These are phyloP conservation scores for Sebastes diaconus DNA, from an alignment of 2,797 vertebrate species.

Conservation along the genomic window DNA sequence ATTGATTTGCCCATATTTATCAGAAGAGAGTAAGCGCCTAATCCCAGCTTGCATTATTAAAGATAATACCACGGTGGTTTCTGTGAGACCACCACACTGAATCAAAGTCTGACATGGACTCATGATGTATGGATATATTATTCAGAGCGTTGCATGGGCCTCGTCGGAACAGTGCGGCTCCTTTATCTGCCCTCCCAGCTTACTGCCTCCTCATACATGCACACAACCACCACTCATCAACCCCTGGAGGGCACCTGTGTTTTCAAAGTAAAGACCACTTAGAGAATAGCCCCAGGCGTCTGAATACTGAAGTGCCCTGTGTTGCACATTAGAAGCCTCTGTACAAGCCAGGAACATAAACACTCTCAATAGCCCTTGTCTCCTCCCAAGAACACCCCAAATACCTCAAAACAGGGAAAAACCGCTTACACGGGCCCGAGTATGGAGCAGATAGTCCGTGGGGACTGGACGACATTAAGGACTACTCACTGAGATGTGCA, in stretches of 20 bases:
- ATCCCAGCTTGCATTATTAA: slow-evolving; percentile 84
- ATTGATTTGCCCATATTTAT: slow-evolving; percentile 84
- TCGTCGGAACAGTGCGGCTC: slow-evolving; percentile 60
- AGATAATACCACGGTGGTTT: slow-evolving; percentile 83
- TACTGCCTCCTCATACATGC: slow-evolving; percentile 57
- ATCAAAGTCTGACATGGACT: slow-evolving; percentile 82
- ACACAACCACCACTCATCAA: slow-evolving; percentile 73
- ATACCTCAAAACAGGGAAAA: slow-evolving; percentile 60
- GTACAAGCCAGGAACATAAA: slow-evolving; percentile 76
- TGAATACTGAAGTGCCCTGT: slow-evolving; percentile 77
- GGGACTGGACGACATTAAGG: slow-evolving; percentile 62
- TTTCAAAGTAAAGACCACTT: slow-evolving; percentile 88
- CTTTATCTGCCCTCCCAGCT: slow-evolving; percentile 68
- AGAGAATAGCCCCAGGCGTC: slow-evolving; percentile 84
- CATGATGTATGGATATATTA: slow-evolving; percentile 85
- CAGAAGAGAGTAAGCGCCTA: slow-evolving; percentile 78
- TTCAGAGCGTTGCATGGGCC: slow-evolving; percentile 75
- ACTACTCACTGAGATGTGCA: slow-evolving; percentile 42
- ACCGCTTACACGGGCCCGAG: slow-evolving; percentile 39
- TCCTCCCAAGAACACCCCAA: slow-evolving; percentile 71
- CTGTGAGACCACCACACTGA: slow-evolving; percentile 78
- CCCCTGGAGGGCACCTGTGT: slow-evolving; percentile 84
- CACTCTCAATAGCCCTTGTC: slow-evolving; percentile 72
- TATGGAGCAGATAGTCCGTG: slow-evolving; percentile 54
- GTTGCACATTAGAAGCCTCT: slow-evolving; percentile 77